Conservation (phyloP, 2,113 vertebrate species). For the Vireo altiloquus region DNA sequence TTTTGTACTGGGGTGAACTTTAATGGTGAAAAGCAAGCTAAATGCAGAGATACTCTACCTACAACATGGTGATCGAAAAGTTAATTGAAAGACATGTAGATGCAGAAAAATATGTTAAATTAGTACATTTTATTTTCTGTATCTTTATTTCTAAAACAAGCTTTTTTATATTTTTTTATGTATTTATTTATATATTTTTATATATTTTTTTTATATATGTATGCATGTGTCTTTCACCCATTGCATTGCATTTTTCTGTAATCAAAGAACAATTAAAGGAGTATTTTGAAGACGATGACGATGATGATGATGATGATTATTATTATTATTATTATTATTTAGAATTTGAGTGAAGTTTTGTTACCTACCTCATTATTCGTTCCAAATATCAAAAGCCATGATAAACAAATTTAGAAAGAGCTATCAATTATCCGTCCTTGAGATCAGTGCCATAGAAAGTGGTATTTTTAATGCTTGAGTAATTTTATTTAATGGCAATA, state of each 20-base stretch:
- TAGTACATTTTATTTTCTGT: conserved; percentile 34
- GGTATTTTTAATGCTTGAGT: not conserved
- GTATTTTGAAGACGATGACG: not conserved
- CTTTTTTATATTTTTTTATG: not conserved
- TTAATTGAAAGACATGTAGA: conserved; percentile 63
- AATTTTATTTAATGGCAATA: not conserved
- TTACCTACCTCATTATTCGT: not conserved
- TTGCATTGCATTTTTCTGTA: not conserved
- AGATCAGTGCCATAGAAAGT: not conserved
- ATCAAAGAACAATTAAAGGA: not conserved
- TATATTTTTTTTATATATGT: not conserved
- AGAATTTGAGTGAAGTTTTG: not conserved
- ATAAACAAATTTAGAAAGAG: not conserved
- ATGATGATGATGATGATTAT: too few relatives aligned
- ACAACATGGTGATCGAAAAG: conserved; percentile 58
- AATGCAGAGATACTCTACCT: conserved; percentile 63
- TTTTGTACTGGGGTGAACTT: conserved; percentile 56
- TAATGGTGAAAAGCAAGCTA: conserved; percentile 55
- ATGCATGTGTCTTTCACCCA: not conserved
- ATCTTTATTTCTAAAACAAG: not conserved
- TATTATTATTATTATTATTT: not conserved
- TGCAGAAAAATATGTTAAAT: conserved; percentile 42
- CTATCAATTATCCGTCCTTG: not conserved
- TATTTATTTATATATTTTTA: too few relatives aligned
- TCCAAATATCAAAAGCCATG: not conserved